Evolutionary conservation across 2,113 vertebrate species (phyloP).

Genomic region (Mormoops blainvillei): DNA sequence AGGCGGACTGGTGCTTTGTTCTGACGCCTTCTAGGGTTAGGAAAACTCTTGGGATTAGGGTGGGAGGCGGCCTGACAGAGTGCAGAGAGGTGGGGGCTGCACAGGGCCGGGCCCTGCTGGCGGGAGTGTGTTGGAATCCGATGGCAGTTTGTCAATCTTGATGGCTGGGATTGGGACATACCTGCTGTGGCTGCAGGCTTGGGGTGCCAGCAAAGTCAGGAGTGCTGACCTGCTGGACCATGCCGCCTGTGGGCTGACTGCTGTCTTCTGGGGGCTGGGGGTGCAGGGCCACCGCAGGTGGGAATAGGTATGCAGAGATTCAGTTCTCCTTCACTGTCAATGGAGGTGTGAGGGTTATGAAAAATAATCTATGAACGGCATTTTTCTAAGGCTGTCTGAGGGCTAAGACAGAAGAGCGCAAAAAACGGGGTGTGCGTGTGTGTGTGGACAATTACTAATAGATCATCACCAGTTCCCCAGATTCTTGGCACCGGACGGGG

Average conservation of each 20-base stretch:
- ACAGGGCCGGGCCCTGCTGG: fast-evolving
- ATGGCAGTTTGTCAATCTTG: background rate
- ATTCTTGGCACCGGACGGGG: background rate
- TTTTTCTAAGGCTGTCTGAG: background rate
- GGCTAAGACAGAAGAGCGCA: background rate
- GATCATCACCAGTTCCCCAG: background rate
- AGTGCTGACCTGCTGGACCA: too few relatives aligned
- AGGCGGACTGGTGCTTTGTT: background rate
- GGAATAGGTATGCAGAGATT: background rate
- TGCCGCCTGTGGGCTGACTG: background rate
- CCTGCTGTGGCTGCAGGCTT: background rate
- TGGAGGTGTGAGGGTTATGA: background rate
- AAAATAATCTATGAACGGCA: background rate
- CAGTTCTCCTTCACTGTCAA: background rate
- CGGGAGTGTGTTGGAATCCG: background rate
- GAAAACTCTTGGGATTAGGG: background rate
- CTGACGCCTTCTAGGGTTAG: background rate
- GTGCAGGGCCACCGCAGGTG: background rate
- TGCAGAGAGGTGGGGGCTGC: background rate
- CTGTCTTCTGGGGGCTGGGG: background rate
- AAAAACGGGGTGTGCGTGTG: too few relatives aligned
- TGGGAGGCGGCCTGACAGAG: too few relatives aligned
- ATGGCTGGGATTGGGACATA: background rate
- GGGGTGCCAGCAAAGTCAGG: background rate
- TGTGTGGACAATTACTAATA: background rate